Percentiles rank a stretch among this genome's conserved stretches.
These are phyloP conservation scores for Forficula auricularia DNA, from an alignment of 1,140 invertebrate species.

Conservation along the genomic window DNA sequence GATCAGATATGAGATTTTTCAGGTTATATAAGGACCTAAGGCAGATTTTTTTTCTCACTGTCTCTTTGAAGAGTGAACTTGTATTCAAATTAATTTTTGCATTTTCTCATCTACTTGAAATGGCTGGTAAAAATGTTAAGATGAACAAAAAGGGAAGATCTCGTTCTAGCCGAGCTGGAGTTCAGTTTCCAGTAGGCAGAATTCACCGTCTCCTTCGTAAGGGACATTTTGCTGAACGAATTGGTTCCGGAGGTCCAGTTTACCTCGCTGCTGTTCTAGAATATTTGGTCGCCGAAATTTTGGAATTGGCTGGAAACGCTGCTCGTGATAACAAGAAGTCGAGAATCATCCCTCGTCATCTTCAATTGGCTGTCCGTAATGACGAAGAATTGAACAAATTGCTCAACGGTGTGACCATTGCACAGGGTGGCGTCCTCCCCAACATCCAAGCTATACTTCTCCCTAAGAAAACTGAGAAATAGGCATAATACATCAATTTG, in stretches of 20 bases:
- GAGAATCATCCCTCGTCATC: slow-evolving; percentile 56
- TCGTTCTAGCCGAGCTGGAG: slow-evolving; percentile 41
- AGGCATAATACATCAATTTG: slow-evolving; percentile 5
- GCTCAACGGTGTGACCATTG: slow-evolving; percentile 60
- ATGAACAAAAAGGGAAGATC: slow-evolving; percentile 36
- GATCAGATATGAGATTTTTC: too few species aligned
- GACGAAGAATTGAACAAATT: slow-evolving; percentile 66
- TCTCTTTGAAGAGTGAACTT: too few species aligned
- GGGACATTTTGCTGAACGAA: slow-evolving; percentile 41
- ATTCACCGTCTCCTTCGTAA: slow-evolving; percentile 43
- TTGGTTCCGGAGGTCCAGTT: slow-evolving; percentile 42
- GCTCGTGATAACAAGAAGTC: slow-evolving; percentile 30
- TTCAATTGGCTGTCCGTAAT: slow-evolving; percentile 57
- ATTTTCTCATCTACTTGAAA: too few species aligned
- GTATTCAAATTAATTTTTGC: too few species aligned
- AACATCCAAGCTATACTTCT: slow-evolving; percentile 57
- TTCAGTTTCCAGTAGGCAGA: slow-evolving; percentile 44
- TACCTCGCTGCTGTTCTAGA: slow-evolving; percentile 43
- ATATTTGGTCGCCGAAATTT: slow-evolving; percentile 40
- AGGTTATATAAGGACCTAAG: too few species aligned
- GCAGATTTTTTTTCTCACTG: too few species aligned
- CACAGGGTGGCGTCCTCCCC: slow-evolving; percentile 66
- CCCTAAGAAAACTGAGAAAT: slow-evolving; percentile 43
- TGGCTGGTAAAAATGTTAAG: slow-evolving; percentile 31
- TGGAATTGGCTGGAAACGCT: slow-evolving; percentile 35